phyloP scores from a whole-genome alignment of 2,888 invertebrate genomes.

The Bhutanitis thaidina region DNA sequence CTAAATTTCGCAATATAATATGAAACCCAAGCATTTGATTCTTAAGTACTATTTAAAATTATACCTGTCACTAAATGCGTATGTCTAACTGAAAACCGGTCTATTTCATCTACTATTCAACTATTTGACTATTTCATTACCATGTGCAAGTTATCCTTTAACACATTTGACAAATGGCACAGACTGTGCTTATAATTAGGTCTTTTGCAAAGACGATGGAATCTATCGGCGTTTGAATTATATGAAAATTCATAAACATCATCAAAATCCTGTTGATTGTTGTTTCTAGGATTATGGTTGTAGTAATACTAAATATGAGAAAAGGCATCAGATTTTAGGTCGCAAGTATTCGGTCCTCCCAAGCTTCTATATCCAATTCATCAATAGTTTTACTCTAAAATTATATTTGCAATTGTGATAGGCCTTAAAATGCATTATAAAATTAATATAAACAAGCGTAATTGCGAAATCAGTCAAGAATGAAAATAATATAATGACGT shows the following conservation, averaged over 20 bases:
- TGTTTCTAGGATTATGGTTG: slow-evolving; percentile 3
- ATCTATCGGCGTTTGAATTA: slow-evolving; percentile 6
- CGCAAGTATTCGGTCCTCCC: slow-evolving; percentile 5
- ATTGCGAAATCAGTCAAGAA: slow-evolving; percentile 32
- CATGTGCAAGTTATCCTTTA: slow-evolving; percentile 40
- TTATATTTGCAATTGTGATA: slow-evolving; percentile 17
- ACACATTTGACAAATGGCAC: slow-evolving; percentile 55
- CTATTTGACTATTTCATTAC: slow-evolving; percentile 67
- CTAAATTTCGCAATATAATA: slow-evolving; percentile 37
- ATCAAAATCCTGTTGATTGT: background rate
- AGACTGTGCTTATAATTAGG: slow-evolving; percentile 34
- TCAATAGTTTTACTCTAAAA: slow-evolving; percentile 19
- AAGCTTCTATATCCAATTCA: slow-evolving; percentile 1
- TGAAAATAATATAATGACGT: slow-evolving; percentile 31
- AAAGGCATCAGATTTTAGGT: slow-evolving; percentile 16
- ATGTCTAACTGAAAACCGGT: slow-evolving; percentile 76
- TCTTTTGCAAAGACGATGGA: slow-evolving; percentile 24
- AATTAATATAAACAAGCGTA: slow-evolving; percentile 30
- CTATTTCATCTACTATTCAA: slow-evolving; percentile 69
- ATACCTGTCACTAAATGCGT: slow-evolving; percentile 71
- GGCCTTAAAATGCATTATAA: slow-evolving; percentile 20
- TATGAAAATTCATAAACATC: slow-evolving; percentile 9
- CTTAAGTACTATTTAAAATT: slow-evolving; percentile 70
- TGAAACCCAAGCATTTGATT: slow-evolving; percentile 49
- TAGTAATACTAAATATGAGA: slow-evolving; percentile 6